phyloP scores from a whole-genome alignment of 2,113 vertebrate species.

The Leucosticte australis region DNA sequence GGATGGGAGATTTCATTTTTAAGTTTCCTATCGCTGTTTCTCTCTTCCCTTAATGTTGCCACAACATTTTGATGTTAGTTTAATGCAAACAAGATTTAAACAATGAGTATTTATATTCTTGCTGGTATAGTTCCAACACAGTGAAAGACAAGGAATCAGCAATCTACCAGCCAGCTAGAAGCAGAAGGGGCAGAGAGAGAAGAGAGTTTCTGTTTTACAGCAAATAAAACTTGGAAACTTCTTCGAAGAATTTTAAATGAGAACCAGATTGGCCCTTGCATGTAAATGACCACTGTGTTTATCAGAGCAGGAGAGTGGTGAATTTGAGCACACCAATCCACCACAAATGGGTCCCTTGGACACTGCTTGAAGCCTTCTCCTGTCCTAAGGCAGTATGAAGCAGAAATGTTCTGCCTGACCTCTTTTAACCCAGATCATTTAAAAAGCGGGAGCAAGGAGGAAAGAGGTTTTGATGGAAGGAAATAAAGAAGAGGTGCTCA shows the following conservation, averaged over 20 bases:
- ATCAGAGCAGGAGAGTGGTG: background rate
- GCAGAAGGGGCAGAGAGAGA: background rate
- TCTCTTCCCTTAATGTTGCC: background rate
- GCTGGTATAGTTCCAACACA: background rate
- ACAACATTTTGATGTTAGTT: background rate
- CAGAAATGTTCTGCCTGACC: background rate
- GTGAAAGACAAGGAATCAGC: background rate
- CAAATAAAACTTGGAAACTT: background rate
- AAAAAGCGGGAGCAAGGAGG: background rate
- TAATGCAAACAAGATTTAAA: background rate
- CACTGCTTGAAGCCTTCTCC: background rate
- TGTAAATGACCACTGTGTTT: background rate
- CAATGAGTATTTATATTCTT: background rate
- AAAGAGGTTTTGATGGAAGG: background rate
- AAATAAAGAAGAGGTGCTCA: background rate
- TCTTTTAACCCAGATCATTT: background rate
- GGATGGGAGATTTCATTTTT: background rate
- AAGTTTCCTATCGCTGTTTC: background rate
- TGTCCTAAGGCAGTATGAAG: background rate
- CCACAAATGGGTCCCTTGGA: background rate
- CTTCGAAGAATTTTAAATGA: background rate
- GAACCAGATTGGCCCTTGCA: background rate
- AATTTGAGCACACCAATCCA: background rate
- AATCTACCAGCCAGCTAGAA: background rate
- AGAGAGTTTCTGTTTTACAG: background rate